These are phyloP conservation scores for Microtus montanus DNA, from an alignment of 2,113 vertebrate species.

Conservation along the genomic window DNA sequence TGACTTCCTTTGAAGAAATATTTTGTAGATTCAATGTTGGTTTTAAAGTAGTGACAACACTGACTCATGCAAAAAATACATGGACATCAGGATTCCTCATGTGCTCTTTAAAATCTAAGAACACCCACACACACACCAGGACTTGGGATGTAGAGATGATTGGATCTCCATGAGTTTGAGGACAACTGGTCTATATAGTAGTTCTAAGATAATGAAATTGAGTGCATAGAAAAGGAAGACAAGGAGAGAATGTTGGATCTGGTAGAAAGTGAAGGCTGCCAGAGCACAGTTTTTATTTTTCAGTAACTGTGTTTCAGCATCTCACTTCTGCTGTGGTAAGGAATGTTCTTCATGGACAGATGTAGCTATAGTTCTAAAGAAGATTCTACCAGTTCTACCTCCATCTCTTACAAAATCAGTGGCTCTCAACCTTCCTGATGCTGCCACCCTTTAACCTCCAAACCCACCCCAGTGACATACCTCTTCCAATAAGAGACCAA, in stretches of 20 bases:
- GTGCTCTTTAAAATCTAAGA: background rate
- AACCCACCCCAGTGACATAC: background rate
- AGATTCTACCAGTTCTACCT: background rate
- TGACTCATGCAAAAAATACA: background rate
- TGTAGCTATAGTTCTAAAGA: background rate
- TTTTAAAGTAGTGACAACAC: background rate
- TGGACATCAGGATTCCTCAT: background rate
- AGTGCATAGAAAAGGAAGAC: constrained; percentile 10
- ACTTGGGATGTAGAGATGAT: background rate
- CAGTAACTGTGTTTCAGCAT: constrained; percentile 10
- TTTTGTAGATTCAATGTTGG: background rate
- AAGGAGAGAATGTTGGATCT: constrained; percentile 14
- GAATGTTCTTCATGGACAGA: background rate
- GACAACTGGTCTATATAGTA: background rate
- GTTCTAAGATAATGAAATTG: background rate
- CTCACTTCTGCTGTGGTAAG: background rate
- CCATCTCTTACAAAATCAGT: background rate
- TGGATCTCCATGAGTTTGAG: background rate
- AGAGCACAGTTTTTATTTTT: constrained; percentile 1
- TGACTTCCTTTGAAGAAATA: background rate
- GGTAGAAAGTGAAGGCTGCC: background rate
- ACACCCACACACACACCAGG: background rate
- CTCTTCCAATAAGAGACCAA: background rate
- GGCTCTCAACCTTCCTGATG: background rate
- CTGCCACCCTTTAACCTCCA: background rate